A percentile compares a stretch with the other conserved stretches of the same genome.
phyloP scores from a whole-genome alignment of 2,888 invertebrate species.

The Cremastinae sp. region DNA sequence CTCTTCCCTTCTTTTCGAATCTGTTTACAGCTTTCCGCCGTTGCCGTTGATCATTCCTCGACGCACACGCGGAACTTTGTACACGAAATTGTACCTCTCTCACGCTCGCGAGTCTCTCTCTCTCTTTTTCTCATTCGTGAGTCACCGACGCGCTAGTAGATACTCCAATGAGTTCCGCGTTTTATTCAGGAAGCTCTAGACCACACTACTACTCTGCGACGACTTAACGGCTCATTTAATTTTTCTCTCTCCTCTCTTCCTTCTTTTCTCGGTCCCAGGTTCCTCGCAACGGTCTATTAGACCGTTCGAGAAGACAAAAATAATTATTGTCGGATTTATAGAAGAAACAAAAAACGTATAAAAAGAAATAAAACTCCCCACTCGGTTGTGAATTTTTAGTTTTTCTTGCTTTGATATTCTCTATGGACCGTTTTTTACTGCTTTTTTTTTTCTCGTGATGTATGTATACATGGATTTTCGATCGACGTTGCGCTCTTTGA shows the following conservation, averaged over 20 bases:
- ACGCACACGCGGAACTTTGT: neutral
- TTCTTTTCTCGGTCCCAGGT: too few relatives aligned
- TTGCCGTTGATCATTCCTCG: constrained; percentile 12
- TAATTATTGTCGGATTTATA: neutral
- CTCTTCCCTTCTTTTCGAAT: neutral
- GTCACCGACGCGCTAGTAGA: constrained; percentile 5
- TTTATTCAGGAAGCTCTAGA: constrained; percentile 59
- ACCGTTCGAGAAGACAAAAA: constrained; percentile 8
- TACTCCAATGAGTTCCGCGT: constrained; percentile 48
- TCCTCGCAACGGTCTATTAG: constrained; percentile 26
- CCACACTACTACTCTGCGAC: constrained; percentile 40
- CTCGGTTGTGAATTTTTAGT: neutral
- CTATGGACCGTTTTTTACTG: too few relatives aligned
- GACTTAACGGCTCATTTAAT: constrained; percentile 69
- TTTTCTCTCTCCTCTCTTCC: neutral
- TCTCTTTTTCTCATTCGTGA: neutral
- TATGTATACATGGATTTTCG: too few relatives aligned
- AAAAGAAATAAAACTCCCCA: neutral
- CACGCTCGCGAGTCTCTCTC: too few relatives aligned
- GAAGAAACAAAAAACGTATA: neutral
- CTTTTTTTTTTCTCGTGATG: too few relatives aligned
- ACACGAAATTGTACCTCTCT: neutral
- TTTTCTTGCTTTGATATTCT: too few relatives aligned
- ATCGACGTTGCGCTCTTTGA: too few relatives aligned
- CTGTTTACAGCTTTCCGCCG: neutral